A percentile compares a stretch with the other conserved stretches of the same genome.
These are phyloP conservation scores for Centropyge bicolor DNA, from an alignment of 2,797 vertebrate species.

Conservation along the genomic window DNA sequence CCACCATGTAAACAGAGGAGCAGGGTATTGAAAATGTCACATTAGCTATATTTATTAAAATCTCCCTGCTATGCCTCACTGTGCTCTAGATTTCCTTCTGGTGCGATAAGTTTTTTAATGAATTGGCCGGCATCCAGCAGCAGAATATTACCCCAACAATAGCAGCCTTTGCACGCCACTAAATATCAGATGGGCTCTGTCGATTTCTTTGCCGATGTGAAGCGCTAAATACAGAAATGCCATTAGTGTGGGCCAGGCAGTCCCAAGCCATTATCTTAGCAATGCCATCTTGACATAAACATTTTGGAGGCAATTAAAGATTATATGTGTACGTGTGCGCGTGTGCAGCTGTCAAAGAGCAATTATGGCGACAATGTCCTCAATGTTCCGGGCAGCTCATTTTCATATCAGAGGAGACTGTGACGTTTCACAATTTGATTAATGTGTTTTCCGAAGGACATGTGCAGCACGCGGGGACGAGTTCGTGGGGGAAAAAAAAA, in stretches of 20 bases:
- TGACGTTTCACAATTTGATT: conserved; percentile 65
- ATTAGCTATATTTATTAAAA: conserved; percentile 69
- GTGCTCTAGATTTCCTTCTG: conserved; percentile 62
- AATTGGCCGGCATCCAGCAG: conserved; percentile 73
- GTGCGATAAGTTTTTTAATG: conserved; percentile 72
- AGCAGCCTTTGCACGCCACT: conserved; percentile 39
- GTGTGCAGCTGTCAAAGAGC: conserved; percentile 69
- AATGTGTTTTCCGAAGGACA: conserved; percentile 67
- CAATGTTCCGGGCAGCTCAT: conserved; percentile 66
- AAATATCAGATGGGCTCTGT: conserved; percentile 64
- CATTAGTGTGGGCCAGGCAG: conserved; percentile 66
- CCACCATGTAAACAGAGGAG: conserved; percentile 42
- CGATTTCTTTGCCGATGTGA: conserved; percentile 59
- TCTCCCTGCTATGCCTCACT: conserved; percentile 40
- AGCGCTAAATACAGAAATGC: conserved; percentile 65
- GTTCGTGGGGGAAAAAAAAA: not conserved
- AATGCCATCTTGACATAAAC: conserved; percentile 73
- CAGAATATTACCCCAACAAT: conserved; percentile 58
- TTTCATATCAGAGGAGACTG: conserved; percentile 72
- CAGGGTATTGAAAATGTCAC: conserved; percentile 48
- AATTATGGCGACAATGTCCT: conserved; percentile 78
- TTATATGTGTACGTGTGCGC: conserved; percentile 28
- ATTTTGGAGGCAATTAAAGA: conserved; percentile 79
- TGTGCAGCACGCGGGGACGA: not conserved
- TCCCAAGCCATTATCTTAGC: conserved; percentile 68